Evolutionary conservation across 2,888 invertebrate genomes (phyloP), one percentile per base, ranked within the genome.

Genomic region (Clivina fossor): DNA sequence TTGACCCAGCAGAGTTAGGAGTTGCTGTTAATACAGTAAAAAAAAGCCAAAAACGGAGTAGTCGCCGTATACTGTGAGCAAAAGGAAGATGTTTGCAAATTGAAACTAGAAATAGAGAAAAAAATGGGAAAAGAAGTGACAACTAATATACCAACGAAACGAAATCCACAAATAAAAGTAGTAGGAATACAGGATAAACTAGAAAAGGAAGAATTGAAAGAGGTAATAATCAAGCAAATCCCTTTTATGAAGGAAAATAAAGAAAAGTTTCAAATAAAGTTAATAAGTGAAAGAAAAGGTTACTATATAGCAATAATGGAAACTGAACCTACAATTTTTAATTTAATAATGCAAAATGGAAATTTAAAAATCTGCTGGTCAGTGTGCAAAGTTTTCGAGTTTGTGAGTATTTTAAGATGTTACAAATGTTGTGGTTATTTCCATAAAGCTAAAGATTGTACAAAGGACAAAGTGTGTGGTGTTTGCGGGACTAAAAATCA

Each of bases 161-260:
- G 24, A 20, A 43, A 43, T 20, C 43, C 43, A 24, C 22, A 43
- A 20, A 43, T 43, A 24, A 43, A 43, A 43, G 24, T 11, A 13
- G n/a, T 43, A 3, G 43, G 43, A 3, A 43, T 43, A 22, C 2
- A 22, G 15, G 26, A 43, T 20, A 26, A 43, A 26, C 3, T 43
- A 43, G 26, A 43, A 43, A 43, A 43, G 22, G 24, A 43, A 43
- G 9, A 43, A 43, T 11, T 43, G 26, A 43, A 43, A 43, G 24
- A 18, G 15, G 3, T 15, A 43, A 24, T 43, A 13, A 13, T 43
- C 8, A 20, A 43, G 24, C 24, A 43, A n/a, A 43, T 22, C 9
- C 26, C 43, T 13, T 22, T 24, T 11, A 43, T 43, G 11, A 20
- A n/a, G 22, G 11, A n/a, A 1, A 15, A 43, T 24, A 15, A 9